A percentile compares a stretch with the other conserved stretches of the same genome.
These are phyloP conservation scores for Myanophis thanlyinensis DNA, from an alignment of 2,113 vertebrate genomes.

Conservation along the genomic window DNA sequence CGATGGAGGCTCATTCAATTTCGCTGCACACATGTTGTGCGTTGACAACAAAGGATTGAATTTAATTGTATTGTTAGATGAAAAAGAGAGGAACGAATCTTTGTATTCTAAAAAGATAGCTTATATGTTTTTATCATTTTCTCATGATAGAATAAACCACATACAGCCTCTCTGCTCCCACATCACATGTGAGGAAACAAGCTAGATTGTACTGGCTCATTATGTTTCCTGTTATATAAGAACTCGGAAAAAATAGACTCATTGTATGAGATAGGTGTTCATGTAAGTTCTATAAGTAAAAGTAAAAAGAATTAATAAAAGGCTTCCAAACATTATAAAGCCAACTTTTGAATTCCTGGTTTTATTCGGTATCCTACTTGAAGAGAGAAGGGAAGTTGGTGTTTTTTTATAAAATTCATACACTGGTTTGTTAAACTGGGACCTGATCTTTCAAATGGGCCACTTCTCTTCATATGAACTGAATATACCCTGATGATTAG, in stretches of 20 bases:
- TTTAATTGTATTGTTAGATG: no score
- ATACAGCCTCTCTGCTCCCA: neutral
- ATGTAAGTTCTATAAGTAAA: neutral
- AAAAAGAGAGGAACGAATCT: conserved; percentile 33
- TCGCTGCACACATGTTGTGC: no score
- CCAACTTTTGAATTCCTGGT: neutral
- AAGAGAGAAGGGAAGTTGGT: neutral
- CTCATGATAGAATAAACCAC: neutral
- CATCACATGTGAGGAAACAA: neutral
- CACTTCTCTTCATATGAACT: neutral
- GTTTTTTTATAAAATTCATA: neutral
- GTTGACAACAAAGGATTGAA: no score
- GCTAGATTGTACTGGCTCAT: neutral
- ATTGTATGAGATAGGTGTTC: neutral
- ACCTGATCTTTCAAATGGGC: neutral
- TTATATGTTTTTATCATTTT: neutral
- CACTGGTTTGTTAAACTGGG: neutral
- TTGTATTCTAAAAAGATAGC: conserved; percentile 16
- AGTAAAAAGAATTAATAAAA: neutral
- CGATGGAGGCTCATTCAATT: no score
- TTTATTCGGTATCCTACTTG: neutral
- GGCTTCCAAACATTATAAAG: neutral
- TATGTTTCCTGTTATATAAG: neutral
- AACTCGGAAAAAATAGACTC: neutral
- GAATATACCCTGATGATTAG: neutral